Evolutionary conservation across 2,797 vertebrate genomes (phyloP).

Genomic region (Oryzias sinensis): DNA sequence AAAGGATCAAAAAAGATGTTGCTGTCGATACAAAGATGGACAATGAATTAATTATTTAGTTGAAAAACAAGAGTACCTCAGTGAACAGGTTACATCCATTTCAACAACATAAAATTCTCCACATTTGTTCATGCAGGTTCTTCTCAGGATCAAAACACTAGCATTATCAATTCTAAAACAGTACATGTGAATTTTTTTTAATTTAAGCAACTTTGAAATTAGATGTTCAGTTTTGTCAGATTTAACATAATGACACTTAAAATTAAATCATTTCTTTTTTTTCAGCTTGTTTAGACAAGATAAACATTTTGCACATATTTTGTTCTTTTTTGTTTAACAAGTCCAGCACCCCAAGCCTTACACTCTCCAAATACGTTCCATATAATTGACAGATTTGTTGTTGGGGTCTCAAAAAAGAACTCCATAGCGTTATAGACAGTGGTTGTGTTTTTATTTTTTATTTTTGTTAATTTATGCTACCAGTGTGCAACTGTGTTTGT

Average conservation of each 20-base stretch:
- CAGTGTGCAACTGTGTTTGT: not conserved
- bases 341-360: too few relatives aligned
- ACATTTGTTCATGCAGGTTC: too few relatives aligned
- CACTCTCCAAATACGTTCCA: too few relatives aligned
- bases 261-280: not conserved
- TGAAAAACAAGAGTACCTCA: slow-evolving; percentile 15
- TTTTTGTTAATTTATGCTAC: not conserved
- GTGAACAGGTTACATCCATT: slow-evolving; percentile 18
- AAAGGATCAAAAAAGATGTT: slow-evolving; percentile 33
- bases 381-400: too few relatives aligned
- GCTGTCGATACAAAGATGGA: slow-evolving; percentile 20
- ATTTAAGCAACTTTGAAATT: not conserved
- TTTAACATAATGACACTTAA: not conserved
- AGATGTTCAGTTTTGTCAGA: not conserved
- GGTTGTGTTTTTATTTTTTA: not conserved
- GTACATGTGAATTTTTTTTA: too few relatives aligned
- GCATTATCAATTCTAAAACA: too few relatives aligned
- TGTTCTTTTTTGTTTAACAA: too few relatives aligned
- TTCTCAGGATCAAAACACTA: too few relatives aligned
- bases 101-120: slow-evolving; percentile 1
- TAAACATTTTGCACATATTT: too few relatives aligned
- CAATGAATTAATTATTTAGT: slow-evolving; percentile 36
- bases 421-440: not conserved
- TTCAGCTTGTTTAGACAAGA: too few relatives aligned
- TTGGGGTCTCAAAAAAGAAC: too few relatives aligned